These are phyloP conservation scores for Leptinotarsa tumamoca DNA, from an alignment of 2,888 invertebrate species.

Conservation along the genomic window DNA sequence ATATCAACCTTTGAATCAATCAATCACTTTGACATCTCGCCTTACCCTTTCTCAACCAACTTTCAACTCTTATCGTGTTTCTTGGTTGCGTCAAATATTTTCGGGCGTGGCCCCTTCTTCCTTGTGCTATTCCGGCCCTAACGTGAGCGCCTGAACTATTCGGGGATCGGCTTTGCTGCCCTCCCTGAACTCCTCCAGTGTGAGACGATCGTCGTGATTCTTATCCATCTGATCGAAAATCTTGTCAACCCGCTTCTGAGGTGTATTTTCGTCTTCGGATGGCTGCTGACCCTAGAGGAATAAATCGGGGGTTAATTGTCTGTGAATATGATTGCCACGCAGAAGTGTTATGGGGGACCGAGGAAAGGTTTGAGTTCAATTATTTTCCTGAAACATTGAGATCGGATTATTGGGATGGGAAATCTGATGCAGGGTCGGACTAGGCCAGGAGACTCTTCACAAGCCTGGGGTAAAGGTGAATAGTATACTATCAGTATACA, in stretches of 20 bases:
- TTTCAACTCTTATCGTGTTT: background rate
- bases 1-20: background rate
- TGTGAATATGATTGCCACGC: conserved; percentile 22
- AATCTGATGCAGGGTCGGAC: too few species aligned
- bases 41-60: background rate
- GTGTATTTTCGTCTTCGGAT: conserved; percentile 90
- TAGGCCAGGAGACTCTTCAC: too few species aligned
- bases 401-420: background rate
- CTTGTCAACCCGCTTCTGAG: conserved; percentile 96
- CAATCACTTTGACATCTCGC: background rate
- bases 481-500: too few species aligned
- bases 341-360: background rate
- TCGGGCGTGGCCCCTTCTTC: conserved; percentile 62
- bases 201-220: conserved; percentile 96
- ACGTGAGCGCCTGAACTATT: conserved; percentile 94
- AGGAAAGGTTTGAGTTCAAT: background rate
- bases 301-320: conserved; percentile 30
- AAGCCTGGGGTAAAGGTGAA: too few species aligned
- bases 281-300: conserved; percentile 83
- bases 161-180: conserved; percentile 98
- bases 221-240: conserved; percentile 99
- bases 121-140: conserved; percentile 78
- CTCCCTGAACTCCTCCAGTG: conserved; percentile 95
- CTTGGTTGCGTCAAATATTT: conserved; percentile 57
- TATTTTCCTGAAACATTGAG: background rate